A percentile compares a stretch with the other conserved stretches of the same genome.
Evolutionary conservation across 2,113 vertebrate genomes (phyloP).

Genomic region (Varanus salvator): DNA sequence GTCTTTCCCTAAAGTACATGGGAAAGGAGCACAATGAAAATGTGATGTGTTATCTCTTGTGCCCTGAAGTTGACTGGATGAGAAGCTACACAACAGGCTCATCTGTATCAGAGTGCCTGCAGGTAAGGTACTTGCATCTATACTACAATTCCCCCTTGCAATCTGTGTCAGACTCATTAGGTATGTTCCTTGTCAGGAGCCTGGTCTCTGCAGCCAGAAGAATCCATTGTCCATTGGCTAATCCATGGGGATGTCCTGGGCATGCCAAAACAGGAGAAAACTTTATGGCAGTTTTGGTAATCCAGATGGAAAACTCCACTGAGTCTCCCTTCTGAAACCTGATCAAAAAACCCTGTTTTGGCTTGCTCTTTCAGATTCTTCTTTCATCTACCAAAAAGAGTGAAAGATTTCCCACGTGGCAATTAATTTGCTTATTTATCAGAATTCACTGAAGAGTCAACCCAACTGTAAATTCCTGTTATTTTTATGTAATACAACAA

Average conservation of each 20-base stretch:
- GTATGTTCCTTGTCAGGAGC: conserved; percentile 75
- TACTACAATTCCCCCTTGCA: conserved; percentile 73
- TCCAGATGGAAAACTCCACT: neutral
- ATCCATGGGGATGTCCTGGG: conserved; percentile 68
- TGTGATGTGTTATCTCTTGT: neutral
- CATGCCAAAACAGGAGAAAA: conserved; percentile 23
- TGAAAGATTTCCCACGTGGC: neutral
- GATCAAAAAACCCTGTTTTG: neutral
- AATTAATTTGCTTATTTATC: neutral
- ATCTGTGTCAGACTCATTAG: conserved; percentile 68
- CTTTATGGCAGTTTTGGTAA: conserved; percentile 47
- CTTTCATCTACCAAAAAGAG: neutral
- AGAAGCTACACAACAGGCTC: neutral
- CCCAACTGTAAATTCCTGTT: neutral
- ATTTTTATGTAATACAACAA: neutral
- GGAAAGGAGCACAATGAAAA: neutral
- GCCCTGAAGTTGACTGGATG: neutral
- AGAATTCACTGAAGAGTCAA: neutral
- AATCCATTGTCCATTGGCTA: conserved; percentile 53
- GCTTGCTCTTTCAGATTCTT: neutral
- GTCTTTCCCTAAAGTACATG: neutral
- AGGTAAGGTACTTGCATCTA: conserved; percentile 62
- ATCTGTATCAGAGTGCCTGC: conserved; percentile 67
- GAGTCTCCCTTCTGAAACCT: neutral
- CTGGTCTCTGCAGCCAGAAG: conserved; percentile 76